phyloP scores from a whole-genome alignment of 1,140 invertebrate genomes.

The Drosophila sucinea region DNA sequence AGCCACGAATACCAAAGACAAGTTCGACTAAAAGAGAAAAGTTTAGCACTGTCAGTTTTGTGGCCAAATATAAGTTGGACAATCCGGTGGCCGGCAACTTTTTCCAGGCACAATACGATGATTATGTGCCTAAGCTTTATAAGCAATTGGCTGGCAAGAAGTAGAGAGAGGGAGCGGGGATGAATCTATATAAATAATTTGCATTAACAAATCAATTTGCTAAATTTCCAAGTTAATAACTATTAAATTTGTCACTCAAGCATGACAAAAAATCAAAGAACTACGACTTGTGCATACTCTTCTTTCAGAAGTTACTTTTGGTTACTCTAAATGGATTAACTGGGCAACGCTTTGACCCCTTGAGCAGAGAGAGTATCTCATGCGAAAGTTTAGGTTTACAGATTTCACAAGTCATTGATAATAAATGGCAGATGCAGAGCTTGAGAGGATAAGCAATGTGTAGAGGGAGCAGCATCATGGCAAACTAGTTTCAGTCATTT shows the following conservation, averaged over 20 bases:
- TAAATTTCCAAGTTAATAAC: conserved; percentile 2
- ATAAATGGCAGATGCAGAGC: too few relatives aligned
- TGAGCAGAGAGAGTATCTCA: too few relatives aligned
- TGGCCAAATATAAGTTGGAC: conserved; percentile 90
- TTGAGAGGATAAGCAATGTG: too few relatives aligned
- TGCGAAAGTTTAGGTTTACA: too few relatives aligned
- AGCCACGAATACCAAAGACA: conserved; percentile 14
- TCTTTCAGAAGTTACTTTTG: too few relatives aligned
- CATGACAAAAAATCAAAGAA: neutral
- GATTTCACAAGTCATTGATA: too few relatives aligned
- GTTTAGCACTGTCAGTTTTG: conserved; percentile 1
- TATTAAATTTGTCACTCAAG: neutral
- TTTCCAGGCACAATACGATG: conserved; percentile 94
- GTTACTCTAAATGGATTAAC: too few relatives aligned
- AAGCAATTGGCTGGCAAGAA: conserved; percentile 43
- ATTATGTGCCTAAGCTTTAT: conserved; percentile 90
- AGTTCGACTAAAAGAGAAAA: conserved; percentile 8
- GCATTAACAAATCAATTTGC: neutral
- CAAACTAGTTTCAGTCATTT: neutral
- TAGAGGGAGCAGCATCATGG: neutral
- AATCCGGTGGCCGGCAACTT: conserved; percentile 91
- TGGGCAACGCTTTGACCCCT: too few relatives aligned
- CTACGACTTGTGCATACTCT: neutral
- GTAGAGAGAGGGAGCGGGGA: neutral
- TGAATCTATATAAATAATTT: conserved; percentile 1